These are phyloP conservation scores for Uloborus diversus DNA, from an alignment of 1,140 invertebrate genomes.

Conservation along the genomic window DNA sequence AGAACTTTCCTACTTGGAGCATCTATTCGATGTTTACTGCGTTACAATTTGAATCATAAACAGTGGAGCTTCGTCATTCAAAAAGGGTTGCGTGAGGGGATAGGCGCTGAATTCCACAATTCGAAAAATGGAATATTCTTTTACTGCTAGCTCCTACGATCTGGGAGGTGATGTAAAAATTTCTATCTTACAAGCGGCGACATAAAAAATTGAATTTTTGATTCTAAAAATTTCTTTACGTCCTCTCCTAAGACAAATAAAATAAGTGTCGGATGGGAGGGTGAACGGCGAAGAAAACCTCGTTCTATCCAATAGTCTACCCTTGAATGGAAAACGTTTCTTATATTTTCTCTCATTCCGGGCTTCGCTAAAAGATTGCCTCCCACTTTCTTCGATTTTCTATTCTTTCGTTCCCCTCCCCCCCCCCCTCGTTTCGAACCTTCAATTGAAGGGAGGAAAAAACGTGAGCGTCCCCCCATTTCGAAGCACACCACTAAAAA, in stretches of 20 bases:
- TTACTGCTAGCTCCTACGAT: constrained; percentile 13
- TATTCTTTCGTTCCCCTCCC: constrained; percentile 38
- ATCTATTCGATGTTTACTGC: too few relatives aligned
- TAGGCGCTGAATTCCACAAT: constrained; percentile 12
- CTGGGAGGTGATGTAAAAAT: constrained; percentile 37
- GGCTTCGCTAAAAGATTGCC: constrained; percentile 48
- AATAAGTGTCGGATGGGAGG: constrained; percentile 38
- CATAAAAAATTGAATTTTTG: constrained; percentile 51
- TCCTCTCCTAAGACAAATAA: constrained; percentile 52
- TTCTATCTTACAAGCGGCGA: constrained; percentile 12
- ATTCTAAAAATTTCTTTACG: constrained; percentile 50
- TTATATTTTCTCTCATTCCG: neutral
- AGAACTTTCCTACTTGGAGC: too few relatives aligned
- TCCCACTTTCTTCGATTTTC: constrained; percentile 54
- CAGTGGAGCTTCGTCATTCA: neutral
- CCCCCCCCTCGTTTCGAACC: neutral
- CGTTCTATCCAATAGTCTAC: constrained; percentile 22
- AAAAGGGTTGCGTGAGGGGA: neutral
- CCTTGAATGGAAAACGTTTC: too few relatives aligned
- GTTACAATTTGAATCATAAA: neutral
- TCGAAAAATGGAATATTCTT: constrained; percentile 37
- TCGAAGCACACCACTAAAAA: constrained; percentile 24
- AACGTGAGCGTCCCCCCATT: neutral
- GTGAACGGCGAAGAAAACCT: constrained; percentile 3
- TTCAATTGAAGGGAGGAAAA: constrained; percentile 7